Conservation (phyloP, 2,113 vertebrate genomes). For the Neodontobutis hainanensis region DNA sequence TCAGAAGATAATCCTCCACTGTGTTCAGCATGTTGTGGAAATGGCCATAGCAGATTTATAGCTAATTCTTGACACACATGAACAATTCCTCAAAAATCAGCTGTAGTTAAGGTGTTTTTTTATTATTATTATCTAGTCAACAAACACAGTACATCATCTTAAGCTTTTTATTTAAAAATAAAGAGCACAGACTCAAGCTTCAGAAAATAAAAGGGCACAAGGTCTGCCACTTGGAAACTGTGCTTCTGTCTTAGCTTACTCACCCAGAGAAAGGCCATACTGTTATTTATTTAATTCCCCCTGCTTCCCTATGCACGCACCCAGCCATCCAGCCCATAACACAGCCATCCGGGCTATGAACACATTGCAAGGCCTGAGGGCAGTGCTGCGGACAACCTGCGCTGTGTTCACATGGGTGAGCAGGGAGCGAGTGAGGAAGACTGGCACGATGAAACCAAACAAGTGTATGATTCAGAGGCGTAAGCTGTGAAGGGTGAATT, state of each 20-base stretch:
- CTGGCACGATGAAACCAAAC: conserved; percentile 81
- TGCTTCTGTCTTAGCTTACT: conserved; percentile 60
- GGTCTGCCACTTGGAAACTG: conserved; percentile 61
- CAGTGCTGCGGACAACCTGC: conserved; percentile 80
- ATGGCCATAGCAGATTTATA: conserved; percentile 17
- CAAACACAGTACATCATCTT: conserved; percentile 36
- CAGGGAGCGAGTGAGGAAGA: conserved; percentile 75
- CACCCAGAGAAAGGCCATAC: conserved; percentile 70
- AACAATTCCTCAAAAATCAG: background rate
- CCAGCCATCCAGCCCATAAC: conserved; percentile 36
- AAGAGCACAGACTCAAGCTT: conserved; percentile 42
- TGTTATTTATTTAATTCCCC: conserved; percentile 74
- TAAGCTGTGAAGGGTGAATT: conserved; percentile 81
- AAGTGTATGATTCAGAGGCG: conserved; percentile 82
- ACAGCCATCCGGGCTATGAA: conserved; percentile 72
- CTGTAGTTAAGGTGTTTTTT: background rate
- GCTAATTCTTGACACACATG: background rate
- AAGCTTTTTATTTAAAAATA: conserved; percentile 53
- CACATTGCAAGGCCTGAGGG: conserved; percentile 83
- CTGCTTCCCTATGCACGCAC: conserved; percentile 47
- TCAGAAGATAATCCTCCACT: conserved; percentile 26
- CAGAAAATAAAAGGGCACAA: conserved; percentile 63
- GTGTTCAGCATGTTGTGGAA: conserved; percentile 26
- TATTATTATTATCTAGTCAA: conserved; percentile 25
- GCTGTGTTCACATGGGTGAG: conserved; percentile 80